Evolutionary conservation across 2,113 vertebrate species (phyloP), one percentile per base, ranked within the genome.

Genomic region (Nothobranchius furzeri): DNA sequence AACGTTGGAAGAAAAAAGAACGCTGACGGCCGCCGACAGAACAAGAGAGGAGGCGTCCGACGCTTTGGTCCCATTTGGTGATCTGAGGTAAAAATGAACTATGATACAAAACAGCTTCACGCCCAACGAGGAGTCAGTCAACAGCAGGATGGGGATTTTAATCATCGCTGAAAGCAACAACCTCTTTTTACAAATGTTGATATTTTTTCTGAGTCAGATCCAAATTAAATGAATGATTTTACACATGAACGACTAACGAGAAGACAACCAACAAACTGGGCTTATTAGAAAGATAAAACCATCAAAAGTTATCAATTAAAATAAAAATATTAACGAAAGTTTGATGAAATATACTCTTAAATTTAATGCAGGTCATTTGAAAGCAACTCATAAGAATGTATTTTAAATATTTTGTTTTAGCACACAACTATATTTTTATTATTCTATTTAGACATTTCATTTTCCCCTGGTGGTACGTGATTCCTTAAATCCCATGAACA

Each of bases 201-300:
- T 82, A 54, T 0, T 14, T 79, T 79, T 76, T 61, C 57, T 74
- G 55, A 68, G 71, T 78, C 79, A 73, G 87, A 66, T 84, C 79
- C 69, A 68, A 84, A 85, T 88, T 71, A 84, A 87, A 89, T 79
- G 58, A 83, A 79, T 79, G 57, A 67, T 46, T 71, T 70, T 77
- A 68, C 68, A 65, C 40, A 42, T 62, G 60, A 60, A 68, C 68
- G 63, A 79, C 8, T 70, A 76, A 60, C 73, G 76, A 4, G 30
- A 30, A 30, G 30, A 4, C 30, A 30, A 30, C 30, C 30, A 30
- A 30, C 30, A 30, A 30, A 30, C 30, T 30, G 30, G 30, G 4
- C 4, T 30, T 2, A 30, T 30, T 3, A 3, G 0, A 4, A 4
- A 4, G 30, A 30, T 30, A 30, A 4, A 30, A 30, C 30, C 30